These are phyloP conservation scores for Diachrysia chrysitis DNA, from an alignment of 2,888 invertebrate genomes.

Conservation along the genomic window DNA sequence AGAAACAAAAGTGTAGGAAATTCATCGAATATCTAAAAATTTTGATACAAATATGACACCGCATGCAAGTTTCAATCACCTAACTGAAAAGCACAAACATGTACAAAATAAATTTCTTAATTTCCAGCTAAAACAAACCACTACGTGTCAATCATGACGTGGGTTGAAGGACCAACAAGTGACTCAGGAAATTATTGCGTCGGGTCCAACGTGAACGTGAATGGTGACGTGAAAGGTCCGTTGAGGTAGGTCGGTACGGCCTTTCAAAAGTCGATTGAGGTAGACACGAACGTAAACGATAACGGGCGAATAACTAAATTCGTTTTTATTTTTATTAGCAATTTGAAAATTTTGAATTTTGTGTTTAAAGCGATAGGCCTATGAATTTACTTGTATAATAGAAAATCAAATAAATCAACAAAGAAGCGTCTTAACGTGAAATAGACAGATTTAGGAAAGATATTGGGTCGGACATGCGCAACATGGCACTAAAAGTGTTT, in stretches of 20 bases:
- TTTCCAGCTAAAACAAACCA: background rate
- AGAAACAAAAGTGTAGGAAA: too few species aligned
- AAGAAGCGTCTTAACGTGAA: too few species aligned
- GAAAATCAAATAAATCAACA: too few species aligned
- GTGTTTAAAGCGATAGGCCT: too few species aligned
- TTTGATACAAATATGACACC: background rate
- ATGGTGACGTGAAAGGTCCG: background rate
- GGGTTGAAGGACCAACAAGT: background rate
- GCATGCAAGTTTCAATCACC: background rate
- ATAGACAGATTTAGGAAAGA: too few species aligned
- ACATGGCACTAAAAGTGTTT: too few species aligned
- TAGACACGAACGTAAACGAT: background rate
- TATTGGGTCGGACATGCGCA: too few species aligned
- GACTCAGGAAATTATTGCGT: background rate
- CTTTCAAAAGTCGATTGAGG: constrained; percentile 4
- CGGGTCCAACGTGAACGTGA: background rate
- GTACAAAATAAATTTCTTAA: background rate
- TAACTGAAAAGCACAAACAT: background rate
- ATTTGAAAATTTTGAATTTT: too few species aligned
- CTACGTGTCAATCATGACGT: background rate
- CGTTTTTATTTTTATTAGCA: too few species aligned
- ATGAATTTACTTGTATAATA: too few species aligned
- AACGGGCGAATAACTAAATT: background rate
- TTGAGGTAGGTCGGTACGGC: background rate
- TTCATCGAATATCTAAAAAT: too few species aligned